phyloP scores from a whole-genome alignment of 2,888 invertebrate genomes.

The Lasioglossum villosulum region DNA sequence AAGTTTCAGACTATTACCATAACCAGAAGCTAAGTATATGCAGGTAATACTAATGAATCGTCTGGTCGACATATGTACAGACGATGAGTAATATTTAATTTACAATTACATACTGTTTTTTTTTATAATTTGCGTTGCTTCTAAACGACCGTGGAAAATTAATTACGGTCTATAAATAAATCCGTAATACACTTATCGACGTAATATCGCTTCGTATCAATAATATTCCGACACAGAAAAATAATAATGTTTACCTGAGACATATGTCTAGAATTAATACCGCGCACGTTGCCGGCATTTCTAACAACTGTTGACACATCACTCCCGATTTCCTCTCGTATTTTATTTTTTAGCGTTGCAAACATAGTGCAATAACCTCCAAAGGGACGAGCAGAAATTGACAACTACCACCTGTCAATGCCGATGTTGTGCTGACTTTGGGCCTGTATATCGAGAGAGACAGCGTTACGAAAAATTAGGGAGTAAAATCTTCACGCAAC shows the following conservation, averaged over 20 bases:
- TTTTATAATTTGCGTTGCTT: not conserved
- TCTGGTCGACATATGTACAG: slow-evolving; percentile 34
- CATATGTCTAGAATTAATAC: slow-evolving; percentile 80
- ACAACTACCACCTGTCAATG: slow-evolving; percentile 73
- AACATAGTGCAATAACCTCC: slow-evolving; percentile 87
- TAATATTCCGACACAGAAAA: not conserved
- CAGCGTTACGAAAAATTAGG: slow-evolving; percentile 23
- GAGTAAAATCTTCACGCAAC: slow-evolving; percentile 21
- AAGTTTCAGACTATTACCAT: slow-evolving; percentile 8
- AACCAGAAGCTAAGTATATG: slow-evolving; percentile 17
- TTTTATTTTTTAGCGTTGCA: slow-evolving; percentile 94
- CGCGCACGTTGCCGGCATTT: slow-evolving; percentile 80
- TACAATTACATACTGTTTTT: not conserved
- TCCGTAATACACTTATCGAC: not conserved
- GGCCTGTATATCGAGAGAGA: not conserved
- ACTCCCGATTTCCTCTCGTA: slow-evolving; percentile 94
- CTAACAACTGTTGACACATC: slow-evolving; percentile 87
- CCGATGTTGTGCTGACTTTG: slow-evolving; percentile 44
- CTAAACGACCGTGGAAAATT: not conserved
- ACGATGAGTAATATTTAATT: slow-evolving; percentile 4
- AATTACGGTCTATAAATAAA: slow-evolving; percentile 25
- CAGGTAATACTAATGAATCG: slow-evolving; percentile 34
- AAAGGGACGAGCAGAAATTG: slow-evolving; percentile 37
- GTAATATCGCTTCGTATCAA: slow-evolving; percentile 18
- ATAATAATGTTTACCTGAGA: slow-evolving; percentile 77